Percentiles rank a stretch among this genome's conserved stretches.
Evolutionary conservation across 2,113 vertebrate species (phyloP).

Genomic region (Xiphorhynchus elegans): DNA sequence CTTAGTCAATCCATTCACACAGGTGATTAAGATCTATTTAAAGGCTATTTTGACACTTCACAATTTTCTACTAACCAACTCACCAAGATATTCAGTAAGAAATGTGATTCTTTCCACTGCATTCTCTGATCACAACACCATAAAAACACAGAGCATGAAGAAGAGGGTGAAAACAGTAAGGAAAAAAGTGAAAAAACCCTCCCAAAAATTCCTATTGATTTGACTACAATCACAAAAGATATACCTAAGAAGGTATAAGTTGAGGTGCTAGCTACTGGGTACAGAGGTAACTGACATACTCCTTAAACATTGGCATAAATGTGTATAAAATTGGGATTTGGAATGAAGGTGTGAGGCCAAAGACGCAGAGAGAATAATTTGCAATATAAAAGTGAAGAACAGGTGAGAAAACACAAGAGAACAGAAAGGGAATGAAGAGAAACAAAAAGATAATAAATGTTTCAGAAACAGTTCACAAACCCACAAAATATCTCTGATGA

Average conservation of each 20-base stretch:
- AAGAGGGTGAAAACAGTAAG: neutral
- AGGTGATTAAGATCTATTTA: conserved; percentile 72
- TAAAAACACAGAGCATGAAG: neutral
- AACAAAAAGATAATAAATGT: neutral
- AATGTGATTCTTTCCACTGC: neutral
- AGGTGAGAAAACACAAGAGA: neutral
- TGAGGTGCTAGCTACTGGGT: neutral
- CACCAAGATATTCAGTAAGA: neutral
- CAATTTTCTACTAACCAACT: conserved; percentile 55
- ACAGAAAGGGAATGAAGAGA: neutral
- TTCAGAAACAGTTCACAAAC: neutral
- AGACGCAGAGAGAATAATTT: neutral
- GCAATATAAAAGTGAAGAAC: neutral
- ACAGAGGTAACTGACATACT: neutral
- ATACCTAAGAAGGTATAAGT: neutral
- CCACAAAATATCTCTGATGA: neutral
- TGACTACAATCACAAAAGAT: neutral
- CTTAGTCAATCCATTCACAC: conserved; percentile 60
- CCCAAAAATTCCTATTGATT: neutral
- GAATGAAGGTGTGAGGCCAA: neutral
- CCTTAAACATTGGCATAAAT: neutral
- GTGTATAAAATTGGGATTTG: neutral
- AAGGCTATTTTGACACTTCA: conserved; percentile 50
- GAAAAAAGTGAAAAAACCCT: neutral
- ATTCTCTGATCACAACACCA: neutral